A percentile compares a stretch with the other conserved stretches of the same genome.
Evolutionary conservation across 1,140 invertebrate species (phyloP).

Genomic region (Penaeus chinensis): DNA sequence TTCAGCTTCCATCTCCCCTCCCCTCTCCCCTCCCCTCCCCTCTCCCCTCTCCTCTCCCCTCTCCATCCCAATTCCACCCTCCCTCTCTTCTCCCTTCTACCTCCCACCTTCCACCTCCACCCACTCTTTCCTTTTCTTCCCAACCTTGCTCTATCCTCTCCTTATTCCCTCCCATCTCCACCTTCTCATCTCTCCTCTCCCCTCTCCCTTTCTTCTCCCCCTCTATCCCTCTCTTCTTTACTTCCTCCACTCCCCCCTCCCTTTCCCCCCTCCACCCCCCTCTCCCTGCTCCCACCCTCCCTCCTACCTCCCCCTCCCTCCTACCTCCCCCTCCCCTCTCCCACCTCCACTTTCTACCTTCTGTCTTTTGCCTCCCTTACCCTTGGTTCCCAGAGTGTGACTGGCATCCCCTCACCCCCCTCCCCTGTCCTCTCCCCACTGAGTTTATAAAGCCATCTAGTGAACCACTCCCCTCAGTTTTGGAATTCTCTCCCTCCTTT

Average conservation of each 20-base stretch:
- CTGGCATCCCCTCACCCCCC: background rate
- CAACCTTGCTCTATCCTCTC: too few species aligned
- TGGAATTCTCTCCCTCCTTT: background rate
- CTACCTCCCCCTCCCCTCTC: background rate
- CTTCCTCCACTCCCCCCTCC: background rate
- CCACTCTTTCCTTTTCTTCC: background rate
- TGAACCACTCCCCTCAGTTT: background rate
- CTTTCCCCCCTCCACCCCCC: background rate
- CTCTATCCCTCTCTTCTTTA: background rate
- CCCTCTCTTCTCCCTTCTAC: background rate
- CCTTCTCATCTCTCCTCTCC: background rate
- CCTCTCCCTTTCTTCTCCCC: background rate
- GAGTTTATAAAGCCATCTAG: too few species aligned
- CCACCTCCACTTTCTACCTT: too few species aligned
- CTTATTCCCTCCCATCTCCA: too few species aligned
- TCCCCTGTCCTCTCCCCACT: background rate
- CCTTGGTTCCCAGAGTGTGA: conserved; percentile 12
- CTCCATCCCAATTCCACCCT: too few species aligned
- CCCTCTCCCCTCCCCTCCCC: background rate
- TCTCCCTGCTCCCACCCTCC: background rate
- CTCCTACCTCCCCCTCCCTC: background rate
- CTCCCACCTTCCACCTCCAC: background rate
- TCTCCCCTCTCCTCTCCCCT: background rate
- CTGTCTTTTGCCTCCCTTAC: background rate
- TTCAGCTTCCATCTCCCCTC: background rate